Base-by-base conservation (phyloP, 1,140 invertebrate genomes). In the Periplaneta americana region DNA sequence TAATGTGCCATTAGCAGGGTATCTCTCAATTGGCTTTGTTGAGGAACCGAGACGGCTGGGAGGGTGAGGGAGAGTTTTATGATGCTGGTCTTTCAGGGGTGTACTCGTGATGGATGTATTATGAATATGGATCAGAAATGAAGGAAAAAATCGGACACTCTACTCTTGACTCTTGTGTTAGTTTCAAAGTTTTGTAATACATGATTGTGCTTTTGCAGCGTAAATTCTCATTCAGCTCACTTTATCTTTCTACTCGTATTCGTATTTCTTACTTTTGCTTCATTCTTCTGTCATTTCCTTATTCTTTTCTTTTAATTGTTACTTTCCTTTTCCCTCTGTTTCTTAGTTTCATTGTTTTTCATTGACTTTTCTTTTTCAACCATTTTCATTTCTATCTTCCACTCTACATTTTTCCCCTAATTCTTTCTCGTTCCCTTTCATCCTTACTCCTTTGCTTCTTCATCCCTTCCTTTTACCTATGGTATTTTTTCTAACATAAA, bases 1-100 rank as follows among this genome's bases (percentile, higher is more conserved):
- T 87, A 87, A 87, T 86, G 85, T 87, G 87, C 87, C 86, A 87
- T 87, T 87, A 87, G 86, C 85, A 87, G 85, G 84, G 86, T 87
- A 87, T 87, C 85, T 66, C 48, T 87, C 85, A 87, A 87, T 87
- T 87, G 87, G 86, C 86, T 87, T 87, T 87, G 87, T 87, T 86
- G 87, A 75, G 74, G 80, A 75, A 32, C 80, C 79, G 84, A 84
- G 83, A 82, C 85, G 79, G 57, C 74, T 10, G 22, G 79, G n/a
- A 48, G 28, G 57, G 82, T n/a, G 74, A 35, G 76, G 32, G 76
- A 36, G 76, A 78, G n/a, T 78, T 35, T 78, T 36, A 78, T 35
- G 39, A 48, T 32, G 77, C n/a, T 9, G 77, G 77, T 22, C 32
- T 34, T 28, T 17, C 28, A 34, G 77, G 77, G 36, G 33, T 36